These are phyloP conservation scores for Melanargia galathea DNA, from an alignment of 2,888 invertebrate species.

Conservation along the genomic window DNA sequence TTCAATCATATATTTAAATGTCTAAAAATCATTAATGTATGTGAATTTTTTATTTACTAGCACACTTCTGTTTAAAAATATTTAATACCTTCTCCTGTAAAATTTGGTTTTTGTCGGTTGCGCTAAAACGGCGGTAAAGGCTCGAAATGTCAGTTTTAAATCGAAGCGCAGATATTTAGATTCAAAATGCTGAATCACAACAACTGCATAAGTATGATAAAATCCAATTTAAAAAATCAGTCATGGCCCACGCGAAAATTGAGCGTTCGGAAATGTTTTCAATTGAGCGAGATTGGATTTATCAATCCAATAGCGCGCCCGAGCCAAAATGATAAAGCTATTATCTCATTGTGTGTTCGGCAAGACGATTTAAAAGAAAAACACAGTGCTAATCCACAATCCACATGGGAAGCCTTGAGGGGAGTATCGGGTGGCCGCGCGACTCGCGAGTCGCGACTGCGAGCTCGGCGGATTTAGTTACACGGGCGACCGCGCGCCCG, in stretches of 20 bases:
- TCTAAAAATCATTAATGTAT: no score
- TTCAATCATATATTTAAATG: no score
- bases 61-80: no score
- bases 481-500: no score
- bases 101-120: no score
- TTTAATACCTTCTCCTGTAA: no score
- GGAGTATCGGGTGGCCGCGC: slow-evolving; percentile 57
- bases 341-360: slow-evolving; percentile 44
- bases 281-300: slow-evolving; percentile 38
- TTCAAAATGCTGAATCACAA: slow-evolving; percentile 9
- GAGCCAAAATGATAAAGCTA: slow-evolving; percentile 45
- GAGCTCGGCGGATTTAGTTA: no score
- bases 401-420: slow-evolving; percentile 76
- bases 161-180: slow-evolving; percentile 7
- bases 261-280: slow-evolving; percentile 30
- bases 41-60: no score
- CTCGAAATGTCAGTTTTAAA: background rate
- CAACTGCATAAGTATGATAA: slow-evolving; percentile 22
- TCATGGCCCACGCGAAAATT: slow-evolving; percentile 25
- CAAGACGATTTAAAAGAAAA: slow-evolving; percentile 62
- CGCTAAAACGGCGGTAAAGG: no score
- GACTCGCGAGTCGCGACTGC: no score
- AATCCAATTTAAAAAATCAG: slow-evolving; percentile 28
- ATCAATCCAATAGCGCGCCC: slow-evolving; percentile 38
- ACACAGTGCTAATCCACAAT: slow-evolving; percentile 70